phyloP scores from a whole-genome alignment of 1,140 invertebrate genomes.

The Drosophila suzukii region DNA sequence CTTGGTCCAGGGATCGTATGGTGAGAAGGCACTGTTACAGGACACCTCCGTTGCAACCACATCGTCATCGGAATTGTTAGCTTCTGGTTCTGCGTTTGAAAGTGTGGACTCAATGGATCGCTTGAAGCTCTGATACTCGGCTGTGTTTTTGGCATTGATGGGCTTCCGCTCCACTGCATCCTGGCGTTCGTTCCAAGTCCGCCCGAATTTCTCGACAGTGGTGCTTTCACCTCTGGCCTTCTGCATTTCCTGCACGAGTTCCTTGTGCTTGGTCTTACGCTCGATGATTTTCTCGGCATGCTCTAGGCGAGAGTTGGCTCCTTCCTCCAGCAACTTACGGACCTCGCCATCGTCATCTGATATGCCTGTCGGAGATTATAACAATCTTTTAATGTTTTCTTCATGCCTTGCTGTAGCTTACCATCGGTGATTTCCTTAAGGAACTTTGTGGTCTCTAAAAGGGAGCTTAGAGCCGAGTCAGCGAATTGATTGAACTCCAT shows the following conservation, averaged over 20 bases:
- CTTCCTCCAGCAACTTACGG: slow-evolving; percentile 8
- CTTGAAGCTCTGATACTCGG: slow-evolving; percentile 41
- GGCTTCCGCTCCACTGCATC: slow-evolving; percentile 6
- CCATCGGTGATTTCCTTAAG: background rate
- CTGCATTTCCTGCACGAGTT: slow-evolving; percentile 1
- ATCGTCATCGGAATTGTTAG: slow-evolving; percentile 7
- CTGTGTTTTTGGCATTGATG: slow-evolving; percentile 12
- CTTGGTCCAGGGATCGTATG: slow-evolving; percentile 59
- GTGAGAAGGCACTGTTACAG: slow-evolving; percentile 19
- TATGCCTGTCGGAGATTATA: background rate
- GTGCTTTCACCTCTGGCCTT: slow-evolving; percentile 1
- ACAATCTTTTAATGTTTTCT: background rate
- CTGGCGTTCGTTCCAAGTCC: background rate
- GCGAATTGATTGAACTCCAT: slow-evolving; percentile 10
- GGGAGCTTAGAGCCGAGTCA: background rate
- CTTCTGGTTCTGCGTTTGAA: background rate
- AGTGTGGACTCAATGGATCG: background rate
- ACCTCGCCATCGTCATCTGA: slow-evolving; percentile 8
- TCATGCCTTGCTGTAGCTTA: background rate
- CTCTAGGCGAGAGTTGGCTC: slow-evolving; percentile 1
- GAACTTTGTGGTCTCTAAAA: slow-evolving; percentile 13
- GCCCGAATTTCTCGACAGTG: slow-evolving; percentile 23
- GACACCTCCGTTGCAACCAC: background rate
- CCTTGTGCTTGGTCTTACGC: slow-evolving; percentile 20
- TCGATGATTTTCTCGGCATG: slow-evolving; percentile 25